phyloP scores from a whole-genome alignment of 2,888 invertebrate species.

The Sesia bembeciformis region DNA sequence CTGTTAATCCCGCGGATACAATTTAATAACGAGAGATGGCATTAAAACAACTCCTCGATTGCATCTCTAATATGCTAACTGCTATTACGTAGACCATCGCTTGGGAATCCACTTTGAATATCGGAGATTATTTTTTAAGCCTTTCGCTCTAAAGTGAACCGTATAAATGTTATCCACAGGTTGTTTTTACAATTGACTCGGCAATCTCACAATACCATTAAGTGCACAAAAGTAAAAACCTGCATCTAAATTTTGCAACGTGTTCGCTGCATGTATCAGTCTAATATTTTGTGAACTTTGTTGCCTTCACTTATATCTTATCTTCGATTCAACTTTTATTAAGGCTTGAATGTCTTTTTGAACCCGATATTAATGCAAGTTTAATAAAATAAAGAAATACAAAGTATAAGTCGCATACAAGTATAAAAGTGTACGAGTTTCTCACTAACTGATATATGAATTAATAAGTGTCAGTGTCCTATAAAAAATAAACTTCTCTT shows the following conservation, averaged over 20 bases:
- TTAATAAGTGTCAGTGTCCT: too few species aligned
- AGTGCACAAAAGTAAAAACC: not conserved
- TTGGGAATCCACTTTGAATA: not conserved
- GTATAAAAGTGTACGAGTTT: too few species aligned
- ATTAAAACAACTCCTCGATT: conserved; percentile 3
- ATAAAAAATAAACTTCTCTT: too few species aligned
- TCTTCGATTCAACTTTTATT: not conserved
- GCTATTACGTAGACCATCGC: conserved; percentile 1
- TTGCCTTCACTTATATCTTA: not conserved
- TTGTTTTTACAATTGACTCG: not conserved
- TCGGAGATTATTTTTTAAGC: not conserved
- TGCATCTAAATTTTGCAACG: not conserved
- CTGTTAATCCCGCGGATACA: too few species aligned
- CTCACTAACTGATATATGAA: too few species aligned
- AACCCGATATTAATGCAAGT: not conserved
- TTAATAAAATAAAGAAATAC: not conserved
- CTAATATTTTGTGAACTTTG: not conserved
- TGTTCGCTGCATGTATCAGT: not conserved
- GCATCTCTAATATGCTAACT: conserved; percentile 12
- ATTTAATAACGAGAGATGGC: too few species aligned
- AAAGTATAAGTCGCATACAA: not conserved
- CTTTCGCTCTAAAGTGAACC: not conserved
- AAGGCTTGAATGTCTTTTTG: not conserved
- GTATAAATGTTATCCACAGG: not conserved
- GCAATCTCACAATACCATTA: not conserved